Evolutionary conservation across 2,113 vertebrate genomes (phyloP), one percentile per base, ranked within the genome.

Genomic region (Pagrus major): DNA sequence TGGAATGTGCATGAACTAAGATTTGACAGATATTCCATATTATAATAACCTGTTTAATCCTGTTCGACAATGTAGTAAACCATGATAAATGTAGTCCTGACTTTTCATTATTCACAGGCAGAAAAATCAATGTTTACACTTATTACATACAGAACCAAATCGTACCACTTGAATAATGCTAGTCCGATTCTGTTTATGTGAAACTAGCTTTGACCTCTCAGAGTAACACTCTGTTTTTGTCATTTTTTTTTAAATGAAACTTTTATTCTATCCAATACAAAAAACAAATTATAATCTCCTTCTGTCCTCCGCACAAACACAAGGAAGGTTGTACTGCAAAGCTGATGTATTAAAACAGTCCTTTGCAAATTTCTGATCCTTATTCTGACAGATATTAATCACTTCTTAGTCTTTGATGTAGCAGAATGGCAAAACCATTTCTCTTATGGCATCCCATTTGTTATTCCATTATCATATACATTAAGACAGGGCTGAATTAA

Each of bases 311-410:
- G 42, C 33, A 71, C 10, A 71, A 25, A 60, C 39, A 61, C 14
- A 61, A 27, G 23, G 49, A 58, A 56, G 21, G 21, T 52, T 84
- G 18, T 20, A 37, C 8, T 0, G 2, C 33, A 35, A 46, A 37
- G 25, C 47, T 47, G 39, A 58, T 69, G 44, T 60, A 55, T 79
- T 69, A 49, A n/a, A 52, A 74, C 27, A 37, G 44, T 29, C 41
- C 21, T n/a, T 52, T 51, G 29, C 35, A 82, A 55, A 82, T 71
- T 71, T 81, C 23, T 61, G 20, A 64, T 41, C 60, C 75, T 55
- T 60, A 61, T 58, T 78, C 71, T 35, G 42, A 60, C 27, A 52
- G 56, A 68, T 66, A 83, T 81, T 82, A 86, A 82, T 82, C 83
- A 83, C 71, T 74, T 87, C 60, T 60, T 29, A 55, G 15, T 77